phyloP scores from a whole-genome alignment of 2,888 invertebrate species.

The Xanthorhoe spadicearia region DNA sequence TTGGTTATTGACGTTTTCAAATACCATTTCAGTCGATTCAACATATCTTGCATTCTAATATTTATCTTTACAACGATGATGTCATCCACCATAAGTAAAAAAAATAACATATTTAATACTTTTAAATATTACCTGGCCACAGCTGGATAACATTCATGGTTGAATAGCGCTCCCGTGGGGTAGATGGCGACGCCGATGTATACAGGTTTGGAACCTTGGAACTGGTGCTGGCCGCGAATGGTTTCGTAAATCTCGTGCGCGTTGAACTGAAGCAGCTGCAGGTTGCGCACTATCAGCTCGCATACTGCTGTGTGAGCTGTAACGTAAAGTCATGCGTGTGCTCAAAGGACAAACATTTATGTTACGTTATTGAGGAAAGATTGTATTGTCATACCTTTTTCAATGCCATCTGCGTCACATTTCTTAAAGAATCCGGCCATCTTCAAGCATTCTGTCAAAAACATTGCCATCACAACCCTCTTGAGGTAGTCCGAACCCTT shows the following conservation, averaged over 20 bases:
- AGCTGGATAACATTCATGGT: slow-evolving; percentile 93
- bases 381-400: slow-evolving; percentile 53
- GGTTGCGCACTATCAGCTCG: slow-evolving; percentile 87
- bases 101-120: no score
- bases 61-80: no score
- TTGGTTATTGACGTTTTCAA: no score
- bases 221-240: slow-evolving; percentile 79
- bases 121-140: slow-evolving; percentile 86
- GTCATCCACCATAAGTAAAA: no score
- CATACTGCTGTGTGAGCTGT: slow-evolving; percentile 76
- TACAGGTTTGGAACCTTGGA: slow-evolving; percentile 79
- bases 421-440: slow-evolving; percentile 86
- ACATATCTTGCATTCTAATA: no score
- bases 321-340: no score
- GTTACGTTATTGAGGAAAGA: no score
- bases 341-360: background rate
- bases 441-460: slow-evolving; percentile 89
- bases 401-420: slow-evolving; percentile 56
- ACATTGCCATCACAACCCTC: slow-evolving; percentile 90
- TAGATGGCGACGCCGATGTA: slow-evolving; percentile 90
- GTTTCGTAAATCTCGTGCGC: slow-evolving; percentile 93
- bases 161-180: slow-evolving; percentile 91
- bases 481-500: slow-evolving; percentile 89
- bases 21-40: no score
- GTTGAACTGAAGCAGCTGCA: slow-evolving; percentile 93